Evolutionary conservation across 2,113 vertebrate species (phyloP), one percentile per base, ranked within the genome.

Genomic region (Zeus faber): DNA sequence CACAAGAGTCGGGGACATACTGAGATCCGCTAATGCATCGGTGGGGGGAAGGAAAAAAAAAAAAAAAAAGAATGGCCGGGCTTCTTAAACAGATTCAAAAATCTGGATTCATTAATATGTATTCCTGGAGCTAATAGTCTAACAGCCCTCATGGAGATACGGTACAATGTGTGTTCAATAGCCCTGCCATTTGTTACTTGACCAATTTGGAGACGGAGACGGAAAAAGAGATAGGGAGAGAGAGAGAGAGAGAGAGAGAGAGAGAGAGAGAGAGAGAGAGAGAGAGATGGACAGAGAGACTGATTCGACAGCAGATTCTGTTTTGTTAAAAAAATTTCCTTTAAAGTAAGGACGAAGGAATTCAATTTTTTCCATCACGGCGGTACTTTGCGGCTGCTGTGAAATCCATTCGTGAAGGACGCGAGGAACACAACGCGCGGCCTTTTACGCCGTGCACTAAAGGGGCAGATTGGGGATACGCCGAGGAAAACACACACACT

Each of bases 1-100:
- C 87, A 88, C 84, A 86, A 85, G 77, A 85, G 74, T 76, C 82
- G 77, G 60, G 67, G 83, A 84, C 80, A 85, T 81, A 81, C 84
- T 87, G 76, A 76, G 79, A 86, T 86, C 79, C 74, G 84, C 78
- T 81, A 83, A 74, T 81, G 72, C 76, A 82, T 48, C 67, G 75
- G 39, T 37, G 29, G 49, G 49, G 59, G 31, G 63, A 60, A 56
- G 26, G 45, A 54, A 60, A 46, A 43, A 61, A 31, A 61, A 31
- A 44, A 67, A 54, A 67, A 41, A 55, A 55, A 45, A 74, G 65
- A 80, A 80, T 81, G 84, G 67, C 72, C 70, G 64, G 67, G 73
- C 81, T 83, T 74, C 63, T 76, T 84, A 78, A 80, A 67, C 68
- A 69, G 65, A 79, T 81, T 77, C 57, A 70, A 70, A 85, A 78